Evolutionary conservation across 1,140 invertebrate species (phyloP).

Genomic region (Polypedilum pembai): DNA sequence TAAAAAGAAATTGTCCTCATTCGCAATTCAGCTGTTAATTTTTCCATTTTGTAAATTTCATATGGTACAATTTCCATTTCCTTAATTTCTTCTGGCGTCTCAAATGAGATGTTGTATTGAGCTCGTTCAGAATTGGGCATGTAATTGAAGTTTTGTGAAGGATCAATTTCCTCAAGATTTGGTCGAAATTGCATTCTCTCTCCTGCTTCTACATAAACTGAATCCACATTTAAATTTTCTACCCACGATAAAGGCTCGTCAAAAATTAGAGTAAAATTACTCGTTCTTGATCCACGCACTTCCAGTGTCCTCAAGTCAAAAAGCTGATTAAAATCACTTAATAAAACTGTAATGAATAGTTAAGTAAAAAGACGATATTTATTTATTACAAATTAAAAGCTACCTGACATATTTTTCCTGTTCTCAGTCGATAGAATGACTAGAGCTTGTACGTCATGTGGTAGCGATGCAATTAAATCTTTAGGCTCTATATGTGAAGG

Average conservation of each 20-base stretch:
- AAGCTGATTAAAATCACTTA: constrained; percentile 49
- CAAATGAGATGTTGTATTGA: constrained; percentile 29
- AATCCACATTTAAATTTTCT: constrained; percentile 46
- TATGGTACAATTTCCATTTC: constrained; percentile 55
- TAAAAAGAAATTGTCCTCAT: constrained; percentile 44
- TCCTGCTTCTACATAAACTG: constrained; percentile 32
- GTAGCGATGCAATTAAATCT: constrained; percentile 45
- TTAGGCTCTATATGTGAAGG: constrained; percentile 44
- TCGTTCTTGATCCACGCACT: constrained; percentile 47
- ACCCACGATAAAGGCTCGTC: constrained; percentile 43
- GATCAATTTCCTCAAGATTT: constrained; percentile 37
- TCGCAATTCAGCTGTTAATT: constrained; percentile 37
- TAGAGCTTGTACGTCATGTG: constrained; percentile 49
- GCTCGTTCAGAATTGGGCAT: constrained; percentile 36
- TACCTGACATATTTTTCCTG: constrained; percentile 38
- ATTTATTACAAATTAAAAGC: constrained; percentile 30
- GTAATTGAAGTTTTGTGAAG: constrained; percentile 38
- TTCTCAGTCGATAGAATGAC: constrained; percentile 47
- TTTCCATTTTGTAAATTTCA: constrained; percentile 50
- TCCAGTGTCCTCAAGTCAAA: constrained; percentile 51
- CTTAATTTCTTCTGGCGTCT: constrained; percentile 33
- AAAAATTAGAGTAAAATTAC: constrained; percentile 41
- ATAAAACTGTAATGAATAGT: constrained; percentile 34
- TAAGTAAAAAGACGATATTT: too few relatives aligned
- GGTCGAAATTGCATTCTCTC: constrained; percentile 37